A percentile compares a stretch with the other conserved stretches of the same genome.
Evolutionary conservation across 2,797 vertebrate genomes (phyloP).

Genomic region (Ctenopoma multispine): DNA sequence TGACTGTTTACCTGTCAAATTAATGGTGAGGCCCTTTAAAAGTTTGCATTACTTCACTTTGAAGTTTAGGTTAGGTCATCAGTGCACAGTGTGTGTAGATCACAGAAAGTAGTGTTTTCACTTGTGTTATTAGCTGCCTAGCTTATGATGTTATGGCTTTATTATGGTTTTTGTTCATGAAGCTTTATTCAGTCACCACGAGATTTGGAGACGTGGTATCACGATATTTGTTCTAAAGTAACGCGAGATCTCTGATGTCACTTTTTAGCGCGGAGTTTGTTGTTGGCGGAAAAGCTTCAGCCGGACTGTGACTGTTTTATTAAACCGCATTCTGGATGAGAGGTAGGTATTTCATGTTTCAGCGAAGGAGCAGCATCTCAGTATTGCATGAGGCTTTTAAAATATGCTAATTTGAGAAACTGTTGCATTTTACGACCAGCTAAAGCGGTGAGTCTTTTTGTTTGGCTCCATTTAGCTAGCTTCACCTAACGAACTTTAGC

Average conservation of each 20-base stretch:
- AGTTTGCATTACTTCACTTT: no score
- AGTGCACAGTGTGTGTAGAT: no score
- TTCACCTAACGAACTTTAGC: slow-evolving; percentile 4
- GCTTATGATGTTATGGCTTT: background rate
- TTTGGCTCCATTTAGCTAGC: slow-evolving; percentile 24
- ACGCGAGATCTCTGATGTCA: slow-evolving; percentile 71
- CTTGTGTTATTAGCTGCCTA: no score
- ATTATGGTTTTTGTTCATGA: background rate
- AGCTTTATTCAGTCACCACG: no score
- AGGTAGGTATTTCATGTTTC: fast-evolving
- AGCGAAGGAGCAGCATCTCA: fast-evolving
- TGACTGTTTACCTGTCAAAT: no score
- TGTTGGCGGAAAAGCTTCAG: slow-evolving; percentile 66
- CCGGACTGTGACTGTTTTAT: background rate
- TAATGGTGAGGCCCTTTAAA: no score
- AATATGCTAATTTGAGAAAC: background rate
- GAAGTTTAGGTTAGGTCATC: no score
- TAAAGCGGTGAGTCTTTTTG: slow-evolving; percentile 51
- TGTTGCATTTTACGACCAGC: background rate
- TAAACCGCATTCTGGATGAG: fast-evolving
- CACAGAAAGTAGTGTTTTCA: no score
- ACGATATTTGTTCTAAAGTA: slow-evolving; percentile 17
- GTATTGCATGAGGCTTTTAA: background rate
- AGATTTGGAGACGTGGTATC: background rate
- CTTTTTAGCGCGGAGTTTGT: slow-evolving; percentile 82